These are phyloP conservation scores for Dioctria rufipes DNA, from an alignment of 2,888 invertebrate genomes.

Conservation along the genomic window DNA sequence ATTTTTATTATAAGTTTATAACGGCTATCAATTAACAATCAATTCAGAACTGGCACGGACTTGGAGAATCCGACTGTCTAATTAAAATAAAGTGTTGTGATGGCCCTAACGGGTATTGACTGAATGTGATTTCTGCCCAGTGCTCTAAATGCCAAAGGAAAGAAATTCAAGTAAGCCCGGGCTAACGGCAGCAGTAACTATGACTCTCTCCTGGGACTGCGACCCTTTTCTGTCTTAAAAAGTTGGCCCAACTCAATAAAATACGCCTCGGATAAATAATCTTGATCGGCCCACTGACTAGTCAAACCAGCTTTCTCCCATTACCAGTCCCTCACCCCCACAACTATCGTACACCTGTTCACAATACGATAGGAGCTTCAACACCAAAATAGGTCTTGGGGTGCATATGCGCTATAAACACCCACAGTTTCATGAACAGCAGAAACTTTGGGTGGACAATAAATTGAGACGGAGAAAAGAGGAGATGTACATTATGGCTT, in stretches of 20 bases:
- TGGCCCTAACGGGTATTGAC: too few relatives aligned
- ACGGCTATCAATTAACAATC: too few relatives aligned
- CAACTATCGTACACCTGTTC: neutral
- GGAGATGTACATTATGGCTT: too few relatives aligned
- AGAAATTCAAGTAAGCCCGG: too few relatives aligned
- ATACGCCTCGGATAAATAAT: neutral
- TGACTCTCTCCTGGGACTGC: neutral
- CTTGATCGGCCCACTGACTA: neutral
- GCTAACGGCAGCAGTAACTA: too few relatives aligned
- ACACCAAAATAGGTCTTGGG: neutral
- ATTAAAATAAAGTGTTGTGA: too few relatives aligned
- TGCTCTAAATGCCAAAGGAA: too few relatives aligned
- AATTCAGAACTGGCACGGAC: too few relatives aligned
- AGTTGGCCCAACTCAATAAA: neutral
- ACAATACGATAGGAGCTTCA: neutral
- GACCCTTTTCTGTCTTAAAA: neutral
- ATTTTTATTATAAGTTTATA: too few relatives aligned
- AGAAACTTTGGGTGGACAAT: neutral
- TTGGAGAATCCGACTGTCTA: too few relatives aligned
- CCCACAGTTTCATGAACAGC: neutral
- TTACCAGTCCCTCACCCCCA: neutral
- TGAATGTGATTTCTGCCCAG: too few relatives aligned
- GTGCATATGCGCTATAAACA: neutral
- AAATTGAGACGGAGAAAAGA: neutral
- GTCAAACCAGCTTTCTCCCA: neutral